Evolutionary conservation across 2,113 vertebrate species (phyloP).

Genomic region (Urocitellus parryii): DNA sequence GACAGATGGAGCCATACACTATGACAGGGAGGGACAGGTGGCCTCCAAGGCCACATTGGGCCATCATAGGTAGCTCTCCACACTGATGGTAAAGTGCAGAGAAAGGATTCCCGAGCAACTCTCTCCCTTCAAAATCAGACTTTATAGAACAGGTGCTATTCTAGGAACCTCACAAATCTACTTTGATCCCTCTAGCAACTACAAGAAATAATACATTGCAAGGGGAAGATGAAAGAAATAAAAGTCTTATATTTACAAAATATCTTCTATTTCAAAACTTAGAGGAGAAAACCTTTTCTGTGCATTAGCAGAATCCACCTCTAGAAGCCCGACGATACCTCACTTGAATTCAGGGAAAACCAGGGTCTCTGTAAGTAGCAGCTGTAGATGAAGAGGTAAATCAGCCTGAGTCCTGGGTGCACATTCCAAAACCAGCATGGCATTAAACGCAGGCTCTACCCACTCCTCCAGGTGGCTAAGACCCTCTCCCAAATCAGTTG

Average conservation of each 20-base stretch:
- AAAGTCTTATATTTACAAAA: constrained; percentile 33
- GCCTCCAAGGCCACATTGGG: background rate
- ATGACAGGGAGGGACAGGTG: no score
- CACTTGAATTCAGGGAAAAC: background rate
- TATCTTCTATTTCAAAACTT: background rate
- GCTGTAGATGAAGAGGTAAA: background rate
- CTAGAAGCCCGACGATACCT: background rate
- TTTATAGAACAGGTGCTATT: background rate
- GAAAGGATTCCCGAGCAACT: background rate
- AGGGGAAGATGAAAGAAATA: background rate
- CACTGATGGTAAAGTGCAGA: background rate
- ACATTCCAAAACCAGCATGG: background rate
- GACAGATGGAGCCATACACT: background rate
- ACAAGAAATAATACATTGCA: background rate
- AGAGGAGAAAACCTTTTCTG: background rate
- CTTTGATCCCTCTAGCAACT: background rate
- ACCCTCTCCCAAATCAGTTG: background rate
- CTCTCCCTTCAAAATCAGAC: background rate
- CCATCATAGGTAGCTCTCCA: background rate
- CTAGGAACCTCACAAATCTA: background rate
- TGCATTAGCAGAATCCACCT: constrained; percentile 1
- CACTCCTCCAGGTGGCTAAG: no score
- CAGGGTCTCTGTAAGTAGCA: background rate
- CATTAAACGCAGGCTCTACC: no score
- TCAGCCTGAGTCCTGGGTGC: background rate